Conservation (phyloP, 1,140 invertebrate species). For the Achroia grisella region DNA sequence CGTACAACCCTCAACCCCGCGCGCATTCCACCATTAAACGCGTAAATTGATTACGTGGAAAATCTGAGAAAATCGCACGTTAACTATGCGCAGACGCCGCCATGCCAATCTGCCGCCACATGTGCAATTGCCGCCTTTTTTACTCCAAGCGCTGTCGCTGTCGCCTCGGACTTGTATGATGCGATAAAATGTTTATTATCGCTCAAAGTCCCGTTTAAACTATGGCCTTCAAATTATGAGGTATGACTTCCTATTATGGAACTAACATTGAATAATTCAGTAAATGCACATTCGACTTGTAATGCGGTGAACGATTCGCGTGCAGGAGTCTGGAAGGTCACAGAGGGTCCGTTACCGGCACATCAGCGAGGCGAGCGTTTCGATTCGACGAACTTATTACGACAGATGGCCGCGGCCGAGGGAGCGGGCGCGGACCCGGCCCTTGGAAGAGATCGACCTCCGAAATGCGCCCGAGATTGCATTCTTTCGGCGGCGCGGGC, state of each 20-base stretch:
- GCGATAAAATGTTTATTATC: too few species aligned
- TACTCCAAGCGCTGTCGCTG: conserved; percentile 29
- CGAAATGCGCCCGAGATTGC: conserved; percentile 71
- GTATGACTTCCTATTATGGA: too few species aligned
- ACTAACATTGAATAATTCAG: too few species aligned
- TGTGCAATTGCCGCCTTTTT: conserved; percentile 44
- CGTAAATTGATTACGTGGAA: conserved; percentile 65
- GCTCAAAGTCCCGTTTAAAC: too few species aligned
- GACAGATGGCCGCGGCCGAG: conserved; percentile 62
- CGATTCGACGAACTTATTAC: conserved; percentile 61
- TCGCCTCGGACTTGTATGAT: conserved; percentile 15
- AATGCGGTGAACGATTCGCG: conserved; percentile 46
- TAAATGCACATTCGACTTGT: too few species aligned
- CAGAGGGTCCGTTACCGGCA: conserved; percentile 53
- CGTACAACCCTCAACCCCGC: not conserved
- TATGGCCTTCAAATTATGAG: too few species aligned
- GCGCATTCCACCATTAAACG: conserved; percentile 42
- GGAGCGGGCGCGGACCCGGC: conserved; percentile 51
- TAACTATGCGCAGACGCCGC: conserved; percentile 28
- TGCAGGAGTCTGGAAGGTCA: conserved; percentile 47
- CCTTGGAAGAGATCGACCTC: conserved; percentile 70
- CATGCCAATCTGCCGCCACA: conserved; percentile 26
- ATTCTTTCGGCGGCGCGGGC: conserved; percentile 72
- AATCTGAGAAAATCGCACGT: conserved; percentile 61
- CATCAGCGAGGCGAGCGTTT: conserved; percentile 45